A percentile compares a stretch with the other conserved stretches of the same genome.
These are phyloP conservation scores for Ciconia maguari DNA, from an alignment of 2,113 vertebrate species.

Conservation along the genomic window DNA sequence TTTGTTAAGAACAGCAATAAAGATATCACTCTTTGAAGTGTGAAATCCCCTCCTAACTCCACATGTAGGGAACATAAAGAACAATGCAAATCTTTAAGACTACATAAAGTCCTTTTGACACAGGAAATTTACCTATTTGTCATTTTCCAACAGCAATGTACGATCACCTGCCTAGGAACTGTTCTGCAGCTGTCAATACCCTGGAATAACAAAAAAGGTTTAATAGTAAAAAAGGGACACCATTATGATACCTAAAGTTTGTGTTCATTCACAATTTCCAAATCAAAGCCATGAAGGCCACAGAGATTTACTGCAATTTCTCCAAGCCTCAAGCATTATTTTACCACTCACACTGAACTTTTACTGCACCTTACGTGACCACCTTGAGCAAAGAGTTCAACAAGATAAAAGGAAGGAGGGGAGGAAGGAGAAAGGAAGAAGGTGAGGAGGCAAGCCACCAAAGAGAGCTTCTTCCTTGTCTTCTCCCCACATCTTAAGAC, in stretches of 20 bases:
- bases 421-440: not conserved
- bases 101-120: not conserved
- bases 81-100: not conserved
- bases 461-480: not conserved
- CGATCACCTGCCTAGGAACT: not conserved
- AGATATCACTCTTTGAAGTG: not conserved
- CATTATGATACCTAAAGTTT: not conserved
- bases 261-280: not conserved
- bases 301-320: not conserved
- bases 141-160: not conserved
- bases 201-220: not conserved
- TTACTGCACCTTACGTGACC: not conserved
- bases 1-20: not conserved
- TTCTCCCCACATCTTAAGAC: not conserved
- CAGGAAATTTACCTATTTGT: not conserved
- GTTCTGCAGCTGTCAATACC: not conserved
- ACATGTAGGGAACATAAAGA: not conserved
- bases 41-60: not conserved
- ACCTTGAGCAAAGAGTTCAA: not conserved
- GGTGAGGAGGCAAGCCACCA: not conserved
- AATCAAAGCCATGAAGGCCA: not conserved
- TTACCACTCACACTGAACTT: not conserved
- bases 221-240: not conserved
- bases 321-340: not conserved
- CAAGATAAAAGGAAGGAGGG: not conserved